These are phyloP conservation scores for Zaprionus bogoriensis DNA, from an alignment of 2,888 invertebrate species.

Conservation along the genomic window DNA sequence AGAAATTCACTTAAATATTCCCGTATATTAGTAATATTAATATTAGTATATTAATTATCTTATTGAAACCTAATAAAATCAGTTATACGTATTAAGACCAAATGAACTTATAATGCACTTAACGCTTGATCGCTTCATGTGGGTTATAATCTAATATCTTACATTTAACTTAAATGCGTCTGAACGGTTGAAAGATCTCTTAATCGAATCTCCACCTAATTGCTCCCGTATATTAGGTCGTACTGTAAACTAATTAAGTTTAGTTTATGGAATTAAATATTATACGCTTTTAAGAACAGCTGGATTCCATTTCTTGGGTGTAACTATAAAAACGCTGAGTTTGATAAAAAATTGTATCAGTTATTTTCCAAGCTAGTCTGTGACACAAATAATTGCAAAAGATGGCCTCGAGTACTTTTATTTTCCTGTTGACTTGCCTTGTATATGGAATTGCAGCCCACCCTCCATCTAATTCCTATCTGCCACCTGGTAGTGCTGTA, in stretches of 20 bases:
- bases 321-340: background rate
- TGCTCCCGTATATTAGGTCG: background rate
- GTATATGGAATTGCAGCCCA: background rate
- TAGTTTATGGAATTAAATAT: background rate
- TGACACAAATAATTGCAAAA: background rate
- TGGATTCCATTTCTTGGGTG: too few relatives aligned
- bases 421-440: background rate
- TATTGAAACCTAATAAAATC: background rate
- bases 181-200: background rate
- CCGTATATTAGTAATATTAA: too few relatives aligned
- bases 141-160: background rate
- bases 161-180: background rate
- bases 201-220: background rate
- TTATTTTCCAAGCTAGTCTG: too few relatives aligned
- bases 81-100: background rate
- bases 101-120: background rate
- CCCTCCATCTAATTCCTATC: background rate
- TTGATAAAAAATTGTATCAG: background rate
- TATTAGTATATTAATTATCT: too few relatives aligned
- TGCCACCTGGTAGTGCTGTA: background rate
- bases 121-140: background rate
- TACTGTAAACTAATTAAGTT: background rate
- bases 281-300: background rate
- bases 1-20: too few relatives aligned
- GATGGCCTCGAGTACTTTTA: background rate